Conservation (phyloP, 2,113 vertebrate species). For the Ancistrus triradiatus region DNA sequence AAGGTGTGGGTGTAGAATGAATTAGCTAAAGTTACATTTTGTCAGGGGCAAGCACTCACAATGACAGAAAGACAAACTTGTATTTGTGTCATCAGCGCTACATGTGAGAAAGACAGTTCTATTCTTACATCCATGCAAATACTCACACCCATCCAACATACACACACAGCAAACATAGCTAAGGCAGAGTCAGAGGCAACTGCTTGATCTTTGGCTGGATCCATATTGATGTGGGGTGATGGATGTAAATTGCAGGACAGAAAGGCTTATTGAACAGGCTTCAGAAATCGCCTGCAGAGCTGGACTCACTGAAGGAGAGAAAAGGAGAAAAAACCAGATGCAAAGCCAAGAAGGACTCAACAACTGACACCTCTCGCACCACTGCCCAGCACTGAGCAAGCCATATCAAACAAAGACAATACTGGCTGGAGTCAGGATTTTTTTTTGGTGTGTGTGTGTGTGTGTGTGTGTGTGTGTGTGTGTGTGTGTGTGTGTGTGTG, state of each 20-base stretch:
- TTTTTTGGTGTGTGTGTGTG: constrained; percentile 10
- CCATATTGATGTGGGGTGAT: constrained; percentile 70
- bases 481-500: constrained; percentile 36
- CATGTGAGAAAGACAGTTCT: constrained; percentile 16
- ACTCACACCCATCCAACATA: constrained; percentile 2
- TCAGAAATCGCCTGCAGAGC: constrained; percentile 60
- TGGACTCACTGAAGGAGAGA: constrained; percentile 43
- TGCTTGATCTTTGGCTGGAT: constrained; percentile 68
- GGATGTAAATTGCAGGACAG: constrained; percentile 76
- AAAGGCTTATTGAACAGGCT: constrained; percentile 72
- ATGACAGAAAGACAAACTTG: too few relatives aligned
- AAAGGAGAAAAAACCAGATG: constrained; percentile 29
- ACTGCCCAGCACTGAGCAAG: constrained; percentile 35
- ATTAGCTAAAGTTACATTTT: too few relatives aligned
- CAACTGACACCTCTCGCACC: constrained; percentile 44
- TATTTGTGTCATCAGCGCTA: too few relatives aligned
- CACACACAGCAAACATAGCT: constrained; percentile 9
- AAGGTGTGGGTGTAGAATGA: constrained; percentile 13
- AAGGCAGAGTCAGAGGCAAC: constrained; percentile 59
- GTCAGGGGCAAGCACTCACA: too few relatives aligned
- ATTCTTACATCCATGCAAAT: constrained; percentile 11
- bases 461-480: neutral
- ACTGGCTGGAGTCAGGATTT: constrained; percentile 13
- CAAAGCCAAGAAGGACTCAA: constrained; percentile 47
- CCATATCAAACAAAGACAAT: constrained; percentile 46